Base-by-base conservation (phyloP, 2,888 invertebrate species). In the Neoascia interrupta region DNA sequence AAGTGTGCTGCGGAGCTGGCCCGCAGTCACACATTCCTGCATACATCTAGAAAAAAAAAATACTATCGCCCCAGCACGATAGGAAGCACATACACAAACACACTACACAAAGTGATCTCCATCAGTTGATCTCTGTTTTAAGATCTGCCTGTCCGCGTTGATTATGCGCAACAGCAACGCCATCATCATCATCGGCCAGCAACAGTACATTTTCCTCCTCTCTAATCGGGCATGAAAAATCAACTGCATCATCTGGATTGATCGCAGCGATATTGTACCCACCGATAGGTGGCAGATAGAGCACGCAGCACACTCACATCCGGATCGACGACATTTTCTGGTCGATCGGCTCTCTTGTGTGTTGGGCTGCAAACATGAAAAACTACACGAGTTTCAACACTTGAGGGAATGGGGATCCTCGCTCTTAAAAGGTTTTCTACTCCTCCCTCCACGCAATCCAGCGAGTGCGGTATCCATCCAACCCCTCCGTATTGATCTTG, bases 301-400 rank as follows among this genome's bases (percentile, higher is more conserved):
- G 16, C 36, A 43, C 76, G 45, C 31, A 47, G 15, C 43, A 58
- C 23, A 41, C 66, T 26, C 21, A 49, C 63, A 56, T 36, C 37
- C n/a, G n/a, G 34, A 34, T 43, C 54, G 66, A 54, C 47, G 79
- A 79, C 79, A 73, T 79, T 73, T 79, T 79, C 68, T 68, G 21
- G 16, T 31, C 41, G 26, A 66, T 39, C 37, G 54, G 41, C 76
- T n/a, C 8, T 31, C 31, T 3, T n/a, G 41, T 61, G 73, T 56
- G 73, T 66, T 43, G 60, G 36, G 15, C 51, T 13, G 37, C 49
- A 34, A 73, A 79, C 79, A 79, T 68, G 79, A 45, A 73, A 79
- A 79, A 45, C 79, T 73, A 79, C 79, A 79, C 68, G 79, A 68
- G 73, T 79, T 79, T 79, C 79, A 79, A 79, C 79, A 79, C 79